These are phyloP conservation scores for Glaucidium brasilianum DNA, from an alignment of 2,113 vertebrate species.

Conservation along the genomic window DNA sequence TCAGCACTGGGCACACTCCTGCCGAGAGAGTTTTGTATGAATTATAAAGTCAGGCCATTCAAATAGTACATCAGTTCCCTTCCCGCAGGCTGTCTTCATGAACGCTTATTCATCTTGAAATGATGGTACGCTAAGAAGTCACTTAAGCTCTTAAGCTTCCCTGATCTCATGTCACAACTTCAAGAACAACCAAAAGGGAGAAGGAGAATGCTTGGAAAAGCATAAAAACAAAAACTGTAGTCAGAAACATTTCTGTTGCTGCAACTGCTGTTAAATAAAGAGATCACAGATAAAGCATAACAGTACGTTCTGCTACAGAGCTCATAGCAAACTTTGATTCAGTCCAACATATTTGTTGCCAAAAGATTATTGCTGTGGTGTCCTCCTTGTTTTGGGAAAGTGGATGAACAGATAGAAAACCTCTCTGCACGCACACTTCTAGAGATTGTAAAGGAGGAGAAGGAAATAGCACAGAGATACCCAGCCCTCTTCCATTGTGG, in stretches of 20 bases:
- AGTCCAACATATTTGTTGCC: background rate
- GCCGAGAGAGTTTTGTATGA: conserved; percentile 20
- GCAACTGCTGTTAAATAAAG: background rate
- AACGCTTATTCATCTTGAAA: conserved; percentile 51
- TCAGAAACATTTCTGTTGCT: background rate
- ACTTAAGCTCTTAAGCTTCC: conserved; percentile 50
- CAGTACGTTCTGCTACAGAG: background rate
- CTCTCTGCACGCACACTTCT: background rate
- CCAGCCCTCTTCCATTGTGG: background rate
- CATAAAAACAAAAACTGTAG: background rate
- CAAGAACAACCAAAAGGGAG: conserved; percentile 13
- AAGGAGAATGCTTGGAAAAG: background rate
- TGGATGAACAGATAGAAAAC: background rate
- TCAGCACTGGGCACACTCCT: conserved; percentile 1
- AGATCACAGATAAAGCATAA: background rate
- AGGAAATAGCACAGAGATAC: background rate
- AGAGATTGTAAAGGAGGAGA: background rate
- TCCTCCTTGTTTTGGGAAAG: background rate
- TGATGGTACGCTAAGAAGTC: conserved; percentile 32
- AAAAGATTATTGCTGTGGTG: background rate
- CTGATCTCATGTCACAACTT: conserved; percentile 45
- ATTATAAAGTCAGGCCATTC: conserved; percentile 43
- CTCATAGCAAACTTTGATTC: background rate
- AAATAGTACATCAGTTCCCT: conserved; percentile 37
- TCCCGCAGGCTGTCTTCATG: conserved; percentile 31